Evolutionary conservation across 2,113 vertebrate species (phyloP), one percentile per base, ranked within the genome.

Genomic region (Lagenorhynchus albirostris): DNA sequence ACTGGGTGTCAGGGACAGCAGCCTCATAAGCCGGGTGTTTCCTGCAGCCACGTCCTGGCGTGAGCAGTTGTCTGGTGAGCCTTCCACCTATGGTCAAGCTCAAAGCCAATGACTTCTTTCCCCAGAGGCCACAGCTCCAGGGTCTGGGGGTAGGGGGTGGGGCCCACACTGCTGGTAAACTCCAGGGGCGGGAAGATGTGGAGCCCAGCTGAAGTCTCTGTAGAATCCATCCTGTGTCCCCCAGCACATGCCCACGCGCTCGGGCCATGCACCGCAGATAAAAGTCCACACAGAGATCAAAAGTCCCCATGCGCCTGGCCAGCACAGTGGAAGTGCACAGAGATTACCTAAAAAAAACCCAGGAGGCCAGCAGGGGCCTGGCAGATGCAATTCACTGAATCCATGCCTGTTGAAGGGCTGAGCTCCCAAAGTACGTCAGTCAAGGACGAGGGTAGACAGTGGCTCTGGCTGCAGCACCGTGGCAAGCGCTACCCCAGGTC

Each of bases 321-420:
- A 4, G 33, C 17, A 21, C 58, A 36, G 10, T 50, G 23, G 31
- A 47, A 31, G 53, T 18, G 11, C 55, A 17, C 26, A 55, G 47
- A n/a, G 50, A 55, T 50, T 79, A 50, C 77, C 68, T 23, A 21
- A 62, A 36, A 15, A 26, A 36, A 31, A 6, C 15, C 25, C 60
- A 50, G 36, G 38, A 23, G 36, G 18, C 60, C 79, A 13, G 2
- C 20, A 9, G 58, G 17, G 31, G 25, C 36, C 76, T 44, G 26
- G 84, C 38, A 36, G 55, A 38, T 36, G 65, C 26, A 36, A 47
- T 26, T 1, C 10, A 13, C 33, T 23, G 18, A 44, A 20, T 25
- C 1, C 0, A 2, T 5, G 53, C 6, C 53, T 33, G 2, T 6
- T 33, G 62, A 47, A 55, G 20, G 76, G 21, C n/a, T 41, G 29